Base-by-base conservation (phyloP, 2,113 vertebrate genomes). In the Sylvietta virens region DNA sequence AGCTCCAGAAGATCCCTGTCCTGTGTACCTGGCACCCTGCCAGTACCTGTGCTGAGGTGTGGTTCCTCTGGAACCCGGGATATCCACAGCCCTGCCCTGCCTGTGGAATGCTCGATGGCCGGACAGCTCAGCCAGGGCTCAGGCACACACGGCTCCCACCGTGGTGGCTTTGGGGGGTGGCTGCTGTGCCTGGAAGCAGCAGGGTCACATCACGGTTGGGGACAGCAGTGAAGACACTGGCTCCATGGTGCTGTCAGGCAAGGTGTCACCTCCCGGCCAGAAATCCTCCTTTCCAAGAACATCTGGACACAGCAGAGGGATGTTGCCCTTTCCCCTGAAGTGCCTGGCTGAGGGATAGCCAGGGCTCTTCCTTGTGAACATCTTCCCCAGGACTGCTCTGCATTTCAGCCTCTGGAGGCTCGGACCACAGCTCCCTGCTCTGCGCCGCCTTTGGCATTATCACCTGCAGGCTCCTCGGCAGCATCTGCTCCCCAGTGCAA, bases 371-470 rank as follows among this genome's bases (percentile, higher is more conserved):
- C n/a, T 39, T 15, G 7, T n/a, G 50, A 37, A 31, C 8, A 53
- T 30, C 62, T 22, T 6, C 17, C 37, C 1, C 6, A 2, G 10
- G 21, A 33, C 1, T 11, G 42, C 15, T 62, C 61, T 2, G 2
- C 18, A 14, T 47, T 66, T 22, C 76, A 82, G 47, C 42, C 35
- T 61, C 37, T 0, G 0, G 42, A 58, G 31, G 16, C 44, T 40
- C 2, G 10, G 31, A 44, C 31, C 15, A 42, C 5, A 6, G 37
- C 3, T 7, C 42, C 53, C 58, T 50, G 64, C 58, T 39, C 71
- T 58, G 76, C 0, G 0, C 50, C 0, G 0, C 85, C 73, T 58
- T 66, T 0, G 0, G 40, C 48, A 23, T 9, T 15, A 4, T 44
- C 61, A 18, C 26, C 64, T 8, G 10, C 5, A 2, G 71, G 54